phyloP scores from a whole-genome alignment of 2,113 vertebrate species.

The Ploceus nigricollis region DNA sequence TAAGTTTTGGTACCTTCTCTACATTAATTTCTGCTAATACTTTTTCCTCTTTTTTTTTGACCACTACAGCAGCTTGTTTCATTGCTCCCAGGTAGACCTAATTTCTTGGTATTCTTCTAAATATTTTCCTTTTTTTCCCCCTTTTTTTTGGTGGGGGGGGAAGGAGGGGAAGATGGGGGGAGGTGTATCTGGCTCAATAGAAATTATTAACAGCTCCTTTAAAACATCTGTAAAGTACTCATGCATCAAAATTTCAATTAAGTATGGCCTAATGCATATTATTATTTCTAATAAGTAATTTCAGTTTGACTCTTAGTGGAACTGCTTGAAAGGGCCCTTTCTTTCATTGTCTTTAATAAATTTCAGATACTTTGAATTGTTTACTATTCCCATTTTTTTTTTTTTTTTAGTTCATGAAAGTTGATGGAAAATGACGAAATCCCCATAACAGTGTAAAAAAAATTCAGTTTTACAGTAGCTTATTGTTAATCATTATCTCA shows the following conservation, averaged over 20 bases:
- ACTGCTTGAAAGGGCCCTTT: neutral
- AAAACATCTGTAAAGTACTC: neutral
- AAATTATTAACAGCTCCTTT: neutral
- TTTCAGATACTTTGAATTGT: neutral
- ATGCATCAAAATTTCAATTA: neutral
- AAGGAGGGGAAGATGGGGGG: rapidly evolving
- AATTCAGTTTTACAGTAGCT: neutral
- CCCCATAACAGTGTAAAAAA: neutral
- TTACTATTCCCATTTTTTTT: neutral
- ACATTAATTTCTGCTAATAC: neutral
- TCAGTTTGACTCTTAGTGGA: neutral
- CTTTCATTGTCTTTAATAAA: neutral
- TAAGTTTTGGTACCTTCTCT: neutral
- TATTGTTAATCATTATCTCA: neutral
- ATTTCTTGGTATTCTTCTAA: neutral
- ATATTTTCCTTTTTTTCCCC: neutral
- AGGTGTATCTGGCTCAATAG: neutral
- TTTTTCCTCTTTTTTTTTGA: neutral
- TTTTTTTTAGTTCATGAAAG: neutral
- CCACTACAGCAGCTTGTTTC: neutral
- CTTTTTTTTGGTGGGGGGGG: rapidly evolving
- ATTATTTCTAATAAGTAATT: neutral
- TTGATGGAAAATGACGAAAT: neutral
- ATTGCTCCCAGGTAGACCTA: neutral
- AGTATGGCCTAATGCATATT: neutral